Percentiles rank a stretch among this genome's conserved stretches.
Evolutionary conservation across 2,888 invertebrate genomes (phyloP).

Genomic region (Cybosia mesomella): DNA sequence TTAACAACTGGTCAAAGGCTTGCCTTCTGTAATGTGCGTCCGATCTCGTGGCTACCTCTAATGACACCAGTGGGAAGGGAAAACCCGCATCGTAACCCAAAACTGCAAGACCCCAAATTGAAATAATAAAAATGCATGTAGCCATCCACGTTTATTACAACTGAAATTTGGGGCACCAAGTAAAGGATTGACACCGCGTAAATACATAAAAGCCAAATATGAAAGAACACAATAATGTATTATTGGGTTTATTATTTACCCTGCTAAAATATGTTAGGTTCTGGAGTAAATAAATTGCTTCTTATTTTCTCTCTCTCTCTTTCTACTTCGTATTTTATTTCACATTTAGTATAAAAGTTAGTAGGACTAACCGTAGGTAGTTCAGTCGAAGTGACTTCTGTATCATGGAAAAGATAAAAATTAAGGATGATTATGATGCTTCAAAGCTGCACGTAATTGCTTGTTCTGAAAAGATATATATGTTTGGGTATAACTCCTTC

Average conservation of each 20-base stretch:
- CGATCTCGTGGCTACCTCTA: conserved; percentile 17
- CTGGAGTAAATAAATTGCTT: not conserved
- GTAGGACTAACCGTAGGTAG: not conserved
- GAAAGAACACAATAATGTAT: not conserved
- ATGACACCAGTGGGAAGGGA: conserved; percentile 8
- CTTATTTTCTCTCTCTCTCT: no score
- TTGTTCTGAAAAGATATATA: not conserved
- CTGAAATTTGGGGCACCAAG: conserved; percentile 1
- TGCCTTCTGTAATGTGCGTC: conserved; percentile 14
- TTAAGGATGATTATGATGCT: not conserved
- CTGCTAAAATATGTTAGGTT: conserved; percentile 6
- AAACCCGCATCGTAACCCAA: not conserved
- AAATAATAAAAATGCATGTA: conserved; percentile 19
- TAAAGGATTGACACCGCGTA: conserved; percentile 12
- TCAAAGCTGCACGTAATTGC: not conserved
- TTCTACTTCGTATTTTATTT: not conserved
- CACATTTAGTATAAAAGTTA: not conserved
- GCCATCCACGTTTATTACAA: conserved; percentile 18
- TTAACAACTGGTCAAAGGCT: conserved; percentile 7
- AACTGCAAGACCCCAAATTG: conserved; percentile 13
- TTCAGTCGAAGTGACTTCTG: not conserved
- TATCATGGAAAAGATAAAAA: not conserved
- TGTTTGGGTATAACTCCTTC: no score
- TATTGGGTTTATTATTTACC: conserved; percentile 7
- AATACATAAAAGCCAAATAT: conserved; percentile 16